These are phyloP conservation scores for Gymnarchus niloticus DNA, from an alignment of 2,113 vertebrate species.

Conservation along the genomic window DNA sequence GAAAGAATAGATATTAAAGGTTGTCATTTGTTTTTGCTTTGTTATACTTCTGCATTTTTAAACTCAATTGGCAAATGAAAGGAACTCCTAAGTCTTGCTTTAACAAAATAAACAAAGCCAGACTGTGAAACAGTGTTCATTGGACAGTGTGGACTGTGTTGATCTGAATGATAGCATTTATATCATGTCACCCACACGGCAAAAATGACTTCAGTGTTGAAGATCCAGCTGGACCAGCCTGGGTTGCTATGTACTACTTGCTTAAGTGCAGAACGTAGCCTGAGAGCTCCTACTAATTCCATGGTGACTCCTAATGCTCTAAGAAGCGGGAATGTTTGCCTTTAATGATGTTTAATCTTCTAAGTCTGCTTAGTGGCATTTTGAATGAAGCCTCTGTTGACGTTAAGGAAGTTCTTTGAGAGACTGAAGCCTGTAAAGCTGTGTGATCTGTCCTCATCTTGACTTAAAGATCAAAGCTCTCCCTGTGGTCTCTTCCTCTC, in stretches of 20 bases:
- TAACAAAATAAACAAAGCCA: background rate
- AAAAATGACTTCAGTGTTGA: too few relatives aligned
- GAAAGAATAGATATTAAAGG: background rate
- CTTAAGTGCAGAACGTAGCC: background rate
- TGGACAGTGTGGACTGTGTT: background rate
- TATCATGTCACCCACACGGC: background rate
- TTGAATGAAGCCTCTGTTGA: background rate
- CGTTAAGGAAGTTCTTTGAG: background rate
- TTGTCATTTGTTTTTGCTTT: too few relatives aligned
- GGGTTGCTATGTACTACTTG: too few relatives aligned
- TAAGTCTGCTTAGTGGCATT: background rate
- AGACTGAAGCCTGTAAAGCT: background rate
- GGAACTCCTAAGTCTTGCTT: too few relatives aligned
- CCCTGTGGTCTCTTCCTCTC: constrained; percentile 13
- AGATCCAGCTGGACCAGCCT: too few relatives aligned
- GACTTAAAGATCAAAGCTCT: background rate
- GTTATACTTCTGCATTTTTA: too few relatives aligned
- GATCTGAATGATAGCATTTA: background rate
- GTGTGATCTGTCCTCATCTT: background rate
- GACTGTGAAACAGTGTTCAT: background rate
- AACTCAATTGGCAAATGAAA: too few relatives aligned
- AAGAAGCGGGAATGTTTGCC: background rate
- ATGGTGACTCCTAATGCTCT: background rate
- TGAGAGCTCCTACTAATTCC: background rate
- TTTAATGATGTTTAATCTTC: background rate